Conservation (phyloP, 2,797 vertebrate genomes). For the Cossypha dichroa region DNA sequence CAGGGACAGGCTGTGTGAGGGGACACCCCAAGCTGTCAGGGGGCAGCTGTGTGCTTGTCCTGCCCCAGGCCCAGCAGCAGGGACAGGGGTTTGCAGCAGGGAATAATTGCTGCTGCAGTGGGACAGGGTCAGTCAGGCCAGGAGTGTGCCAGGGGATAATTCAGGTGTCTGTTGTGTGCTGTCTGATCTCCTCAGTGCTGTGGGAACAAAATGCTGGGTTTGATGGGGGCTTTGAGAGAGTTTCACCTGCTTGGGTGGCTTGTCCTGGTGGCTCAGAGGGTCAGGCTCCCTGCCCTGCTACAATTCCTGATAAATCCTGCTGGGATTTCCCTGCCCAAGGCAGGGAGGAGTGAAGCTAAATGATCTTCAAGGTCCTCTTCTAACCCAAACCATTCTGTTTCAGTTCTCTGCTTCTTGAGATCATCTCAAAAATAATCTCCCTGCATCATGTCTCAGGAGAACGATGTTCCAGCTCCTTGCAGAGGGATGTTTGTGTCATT, state of each 20-base stretch:
- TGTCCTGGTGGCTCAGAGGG: background rate
- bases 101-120: accelerated
- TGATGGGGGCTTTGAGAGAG: accelerated
- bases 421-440: background rate
- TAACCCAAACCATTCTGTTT: background rate
- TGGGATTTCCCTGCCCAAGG: background rate
- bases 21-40: no score
- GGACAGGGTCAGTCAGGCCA: background rate
- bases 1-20: no score
- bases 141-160: background rate
- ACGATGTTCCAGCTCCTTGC: no score
- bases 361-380: background rate
- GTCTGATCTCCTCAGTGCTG: accelerated
- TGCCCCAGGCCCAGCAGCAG: background rate
- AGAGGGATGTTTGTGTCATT: background rate
- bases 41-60: accelerated
- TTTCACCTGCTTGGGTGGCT: accelerated
- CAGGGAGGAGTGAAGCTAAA: accelerated
- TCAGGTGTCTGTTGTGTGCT: background rate
- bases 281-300: accelerated
- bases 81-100: background rate
- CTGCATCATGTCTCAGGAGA: background rate
- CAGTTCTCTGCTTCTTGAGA: accelerated
- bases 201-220: accelerated
- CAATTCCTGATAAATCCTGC: background rate